A percentile compares a stretch with the other conserved stretches of the same genome.
Conservation (phyloP, 2,888 invertebrate species). For the Erebia palarica region DNA sequence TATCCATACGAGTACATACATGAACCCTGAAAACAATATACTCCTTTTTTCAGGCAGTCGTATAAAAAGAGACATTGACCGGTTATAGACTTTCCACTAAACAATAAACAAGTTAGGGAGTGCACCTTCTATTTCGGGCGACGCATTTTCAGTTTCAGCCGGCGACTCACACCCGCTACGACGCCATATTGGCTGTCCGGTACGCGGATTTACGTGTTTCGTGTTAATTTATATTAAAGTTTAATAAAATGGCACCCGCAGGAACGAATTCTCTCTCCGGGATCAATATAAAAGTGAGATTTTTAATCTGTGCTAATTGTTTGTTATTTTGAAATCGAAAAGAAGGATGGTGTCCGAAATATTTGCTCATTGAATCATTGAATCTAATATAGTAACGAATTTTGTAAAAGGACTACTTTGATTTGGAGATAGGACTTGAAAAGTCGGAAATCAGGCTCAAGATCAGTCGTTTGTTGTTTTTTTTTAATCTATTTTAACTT, state of each 20-base stretch:
- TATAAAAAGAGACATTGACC: not conserved
- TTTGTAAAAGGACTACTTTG: constrained; percentile 17
- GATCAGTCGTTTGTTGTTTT: not conserved
- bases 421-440: not conserved
- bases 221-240: constrained; percentile 33
- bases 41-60: too few relatives aligned
- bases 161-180: constrained; percentile 63
- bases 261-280: constrained; percentile 65
- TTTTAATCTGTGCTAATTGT: constrained; percentile 7
- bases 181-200: constrained; percentile 51
- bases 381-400: constrained; percentile 28
- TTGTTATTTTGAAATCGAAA: not conserved
- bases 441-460: not conserved
- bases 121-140: constrained; percentile 74
- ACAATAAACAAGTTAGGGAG: constrained; percentile 49
- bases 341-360: not conserved
- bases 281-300: constrained; percentile 76
- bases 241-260: constrained; percentile 52
- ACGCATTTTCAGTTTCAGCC: constrained; percentile 75
- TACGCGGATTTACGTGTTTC: constrained; percentile 35
- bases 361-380: constrained; percentile 24
- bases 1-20: too few relatives aligned
- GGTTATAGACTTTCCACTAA: constrained; percentile 29
- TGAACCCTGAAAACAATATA: too few relatives aligned
- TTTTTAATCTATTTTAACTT: too few relatives aligned